These are phyloP conservation scores for Natrix natrix DNA, from an alignment of 2,797 vertebrate species.

Conservation along the genomic window DNA sequence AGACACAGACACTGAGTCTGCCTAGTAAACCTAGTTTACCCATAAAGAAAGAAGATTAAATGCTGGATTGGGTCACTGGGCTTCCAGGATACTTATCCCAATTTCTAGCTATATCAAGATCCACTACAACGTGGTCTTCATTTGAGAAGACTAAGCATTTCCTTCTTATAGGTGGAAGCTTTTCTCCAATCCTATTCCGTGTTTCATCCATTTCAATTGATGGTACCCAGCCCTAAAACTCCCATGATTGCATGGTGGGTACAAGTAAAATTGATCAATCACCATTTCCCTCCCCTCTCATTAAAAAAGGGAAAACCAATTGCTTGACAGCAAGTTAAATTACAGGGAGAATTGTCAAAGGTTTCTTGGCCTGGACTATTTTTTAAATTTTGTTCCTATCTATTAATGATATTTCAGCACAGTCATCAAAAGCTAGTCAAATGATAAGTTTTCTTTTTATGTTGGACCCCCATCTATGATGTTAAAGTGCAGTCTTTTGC, in stretches of 20 bases:
- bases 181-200: not conserved
- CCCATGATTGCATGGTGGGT: not conserved
- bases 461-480: not conserved
- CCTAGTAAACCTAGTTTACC: not conserved
- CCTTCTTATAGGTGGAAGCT: not conserved
- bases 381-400: not conserved
- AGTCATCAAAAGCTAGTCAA: not conserved
- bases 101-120: not conserved
- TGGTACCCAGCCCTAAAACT: not conserved
- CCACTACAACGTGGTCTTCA: not conserved
- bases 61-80: not conserved
- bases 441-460: not conserved
- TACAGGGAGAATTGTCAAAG: not conserved
- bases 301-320: not conserved
- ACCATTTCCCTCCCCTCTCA: not conserved
- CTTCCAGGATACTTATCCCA: not conserved
- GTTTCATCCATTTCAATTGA: not conserved
- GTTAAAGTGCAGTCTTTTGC: not conserved
- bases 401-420: not conserved
- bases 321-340: not conserved
- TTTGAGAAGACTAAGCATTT: not conserved
- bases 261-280: not conserved
- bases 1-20: not conserved
- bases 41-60: not conserved
- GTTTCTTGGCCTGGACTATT: not conserved